A percentile compares a stretch with the other conserved stretches of the same genome.
Evolutionary conservation across 2,113 vertebrate genomes (phyloP).

Genomic region (Muntiacus reevesi): DNA sequence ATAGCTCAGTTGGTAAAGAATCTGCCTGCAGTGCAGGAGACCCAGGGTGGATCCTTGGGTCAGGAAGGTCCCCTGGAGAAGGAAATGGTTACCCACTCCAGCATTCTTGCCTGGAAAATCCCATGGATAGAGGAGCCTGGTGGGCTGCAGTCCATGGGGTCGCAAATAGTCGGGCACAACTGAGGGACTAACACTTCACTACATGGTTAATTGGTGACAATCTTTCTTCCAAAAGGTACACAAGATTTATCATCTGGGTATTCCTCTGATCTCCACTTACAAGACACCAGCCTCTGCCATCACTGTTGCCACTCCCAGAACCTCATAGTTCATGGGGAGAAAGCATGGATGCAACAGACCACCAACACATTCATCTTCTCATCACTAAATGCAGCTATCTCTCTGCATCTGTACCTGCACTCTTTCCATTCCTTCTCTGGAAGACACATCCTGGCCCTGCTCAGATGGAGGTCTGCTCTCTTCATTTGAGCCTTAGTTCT

Average conservation of each 20-base stretch:
- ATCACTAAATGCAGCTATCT: not conserved
- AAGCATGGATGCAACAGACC: not conserved
- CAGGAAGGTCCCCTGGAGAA: not conserved
- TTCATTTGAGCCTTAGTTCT: not conserved
- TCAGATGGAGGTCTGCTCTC: not conserved
- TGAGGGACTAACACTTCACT: not conserved
- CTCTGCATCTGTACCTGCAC: not conserved
- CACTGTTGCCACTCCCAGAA: not conserved
- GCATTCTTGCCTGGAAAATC: not conserved
- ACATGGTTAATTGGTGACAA: not conserved
- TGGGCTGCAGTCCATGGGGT: not conserved
- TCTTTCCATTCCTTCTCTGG: not conserved
- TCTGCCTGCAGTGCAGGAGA: not conserved
- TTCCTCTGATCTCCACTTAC: not conserved
- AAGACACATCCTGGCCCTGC: not conserved
- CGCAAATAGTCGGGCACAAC: accelerated
- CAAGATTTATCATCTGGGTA: not conserved
- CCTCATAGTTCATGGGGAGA: not conserved
- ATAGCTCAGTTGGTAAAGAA: not conserved
- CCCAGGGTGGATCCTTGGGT: not conserved
- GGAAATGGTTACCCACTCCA: not conserved
- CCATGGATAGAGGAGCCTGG: not conserved
- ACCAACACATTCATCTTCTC: not conserved
- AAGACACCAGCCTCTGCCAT: not conserved
- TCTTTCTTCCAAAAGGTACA: not conserved